Evolutionary conservation across 2,888 invertebrate genomes (phyloP), one percentile per base, ranked within the genome.

Genomic region (Allophyes oxyacanthae): DNA sequence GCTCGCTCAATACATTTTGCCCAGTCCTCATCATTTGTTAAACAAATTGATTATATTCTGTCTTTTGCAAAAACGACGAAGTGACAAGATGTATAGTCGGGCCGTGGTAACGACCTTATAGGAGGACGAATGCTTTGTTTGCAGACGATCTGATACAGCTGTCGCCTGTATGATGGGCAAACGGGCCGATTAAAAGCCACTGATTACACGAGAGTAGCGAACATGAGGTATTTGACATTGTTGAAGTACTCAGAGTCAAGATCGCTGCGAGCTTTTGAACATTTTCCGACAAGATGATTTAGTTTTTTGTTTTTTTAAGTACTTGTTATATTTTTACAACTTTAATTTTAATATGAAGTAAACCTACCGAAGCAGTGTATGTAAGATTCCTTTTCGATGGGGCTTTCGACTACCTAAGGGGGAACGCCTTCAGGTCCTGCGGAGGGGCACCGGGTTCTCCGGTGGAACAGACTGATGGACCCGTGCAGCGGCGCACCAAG

Each of bases 91-190:
- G 50, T 60, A 65, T 52, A 44, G 45, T 15, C 48, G 4, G 51
- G 32, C 48, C 44, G 65, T 54, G 62, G 56, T 65, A 75, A 72
- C 65, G 70, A 75, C 72, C 72, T 75, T 58, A 45, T 36, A 15
- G n/a, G 49, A 70, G 64, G 55, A 68, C 52, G 59, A 42, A 50
- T 13, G 59, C 70, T 75, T 75, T 73, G 67, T 71, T 71, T 63
- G 73, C 70, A 57, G 59, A 71, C 66, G 58, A 77, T 78, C 76
- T 62, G 77, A 78, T 78, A 74, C 62, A 75, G 71, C 75, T 69
- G 70, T 72, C 76, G 64, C 58, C 44, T 62, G 65, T 53, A 50
- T 70, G 77, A 77, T 70, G 62, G 62, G 56, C 70, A 64, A 63
- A 53, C 69, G 61, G 25, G 41, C 61, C 64, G 77, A 77, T 77